Evolutionary conservation across 2,113 vertebrate species (phyloP), one percentile per base, ranked within the genome.

Genomic region (Grammatotria lemairii): DNA sequence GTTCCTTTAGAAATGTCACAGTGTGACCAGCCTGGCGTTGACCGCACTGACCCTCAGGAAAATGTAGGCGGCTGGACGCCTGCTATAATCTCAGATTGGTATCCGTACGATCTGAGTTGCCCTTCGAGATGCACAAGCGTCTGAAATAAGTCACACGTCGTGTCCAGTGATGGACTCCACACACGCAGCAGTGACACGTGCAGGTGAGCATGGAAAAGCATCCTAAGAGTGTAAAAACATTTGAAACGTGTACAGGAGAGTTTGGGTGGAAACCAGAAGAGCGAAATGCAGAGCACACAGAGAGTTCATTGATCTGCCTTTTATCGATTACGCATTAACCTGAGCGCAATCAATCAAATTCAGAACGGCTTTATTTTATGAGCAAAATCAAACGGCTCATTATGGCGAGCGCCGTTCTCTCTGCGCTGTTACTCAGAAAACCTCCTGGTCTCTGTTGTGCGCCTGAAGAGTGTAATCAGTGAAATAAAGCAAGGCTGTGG

Each of bases 1-100:
- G 5, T 73, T 68, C 14, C 79, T 87, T 81, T 9, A 80, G 38
- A 85, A 86, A 84, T 83, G 82, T 80, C 85, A 87, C 53, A 40
- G 13, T 45, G 82, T 28, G 81, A 57, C n/a, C 51, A 14, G 60
- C n/a, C 58, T 47, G 4, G 21, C 13, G 38, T 8, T 84, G 81
- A 60, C 83, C 33, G 78, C 6, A 55, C 11, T 60, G 57, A 78
- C 53, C 54, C 78, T 26, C 5, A 45, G 85, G 83, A 83, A 31
- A 81, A 65, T 47, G 28, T 42, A 40, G 10, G 9, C 4, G 7
- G 12, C 19, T 55, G 35, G 35, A 33, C 4, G 3, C 4, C n/a
- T n/a, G 58, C 12, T 5, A 3, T 78, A 8, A 31, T 12, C 19
- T 23, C 7, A 2, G 8, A 16, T 26, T 75, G 26, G 14, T 6